A percentile compares a stretch with the other conserved stretches of the same genome.
Conservation (phyloP, 1,140 invertebrate species). For the Octopus bimaculoides region DNA sequence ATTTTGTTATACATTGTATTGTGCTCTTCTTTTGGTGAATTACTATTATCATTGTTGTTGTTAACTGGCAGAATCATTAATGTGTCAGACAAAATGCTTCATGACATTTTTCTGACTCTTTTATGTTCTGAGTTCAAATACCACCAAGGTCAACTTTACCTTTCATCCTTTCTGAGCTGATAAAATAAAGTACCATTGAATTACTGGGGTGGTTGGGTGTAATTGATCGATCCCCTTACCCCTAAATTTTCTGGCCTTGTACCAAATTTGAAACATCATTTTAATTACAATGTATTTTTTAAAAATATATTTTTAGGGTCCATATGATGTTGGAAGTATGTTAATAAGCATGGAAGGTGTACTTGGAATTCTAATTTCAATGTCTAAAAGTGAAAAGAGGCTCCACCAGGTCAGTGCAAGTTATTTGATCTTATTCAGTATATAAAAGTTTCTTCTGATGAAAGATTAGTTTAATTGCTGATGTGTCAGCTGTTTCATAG, state of each 20-base stretch:
- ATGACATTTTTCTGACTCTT: too few species aligned
- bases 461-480: too few species aligned
- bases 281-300: neutral
- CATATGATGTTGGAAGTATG: conserved; percentile 90
- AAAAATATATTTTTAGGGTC: conserved; percentile 63
- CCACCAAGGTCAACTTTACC: neutral
- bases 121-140: too few species aligned
- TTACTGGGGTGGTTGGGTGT: neutral
- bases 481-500: too few species aligned
- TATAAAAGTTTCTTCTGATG: too few species aligned
- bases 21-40: too few species aligned
- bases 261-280: neutral
- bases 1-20: too few species aligned
- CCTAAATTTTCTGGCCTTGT: neutral
- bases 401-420: conserved; percentile 68
- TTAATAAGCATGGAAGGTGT: conserved; percentile 90
- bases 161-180: neutral
- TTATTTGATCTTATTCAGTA: too few species aligned
- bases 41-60: too few species aligned
- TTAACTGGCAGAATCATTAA: too few species aligned
- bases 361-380: conserved; percentile 93
- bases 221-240: neutral
- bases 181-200: neutral
- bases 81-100: too few species aligned
- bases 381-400: conserved; percentile 84